Percentiles rank a stretch among this genome's conserved stretches.
Evolutionary conservation across 2,888 invertebrate species (phyloP).

Genomic region (Cryptocheilus praepositus): DNA sequence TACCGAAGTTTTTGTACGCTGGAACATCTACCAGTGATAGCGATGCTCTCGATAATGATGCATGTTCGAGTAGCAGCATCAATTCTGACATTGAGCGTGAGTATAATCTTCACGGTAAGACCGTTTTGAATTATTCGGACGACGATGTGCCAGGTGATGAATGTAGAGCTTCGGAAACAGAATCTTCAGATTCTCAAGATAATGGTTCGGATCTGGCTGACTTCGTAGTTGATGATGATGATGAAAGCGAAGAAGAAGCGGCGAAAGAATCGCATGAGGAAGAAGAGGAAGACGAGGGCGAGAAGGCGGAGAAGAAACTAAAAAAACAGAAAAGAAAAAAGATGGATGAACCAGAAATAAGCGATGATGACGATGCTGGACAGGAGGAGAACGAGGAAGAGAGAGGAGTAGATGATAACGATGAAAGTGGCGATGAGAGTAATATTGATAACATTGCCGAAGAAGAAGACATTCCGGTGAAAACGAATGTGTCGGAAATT

Average conservation of each 20-base stretch:
- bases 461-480: no score
- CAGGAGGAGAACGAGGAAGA: constrained; percentile 22
- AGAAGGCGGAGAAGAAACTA: constrained; percentile 34
- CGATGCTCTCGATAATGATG: constrained; percentile 21
- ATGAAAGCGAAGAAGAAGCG: constrained; percentile 46
- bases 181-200: constrained; percentile 61
- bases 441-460: no score
- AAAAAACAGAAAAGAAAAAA: no score
- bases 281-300: constrained; percentile 26
- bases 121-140: constrained; percentile 53
- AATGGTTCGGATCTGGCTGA: constrained; percentile 61
- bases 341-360: no score
- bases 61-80: constrained; percentile 38
- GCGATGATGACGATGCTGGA: no score
- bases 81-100: constrained; percentile 63
- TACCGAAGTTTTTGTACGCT: constrained; percentile 40
- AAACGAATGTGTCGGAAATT: no score
- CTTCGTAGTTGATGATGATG: constrained; percentile 63
- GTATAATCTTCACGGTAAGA: constrained; percentile 61
- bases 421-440: background rate
- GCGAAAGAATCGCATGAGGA: no score
- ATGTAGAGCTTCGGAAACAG: constrained; percentile 64
- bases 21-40: constrained; percentile 9
- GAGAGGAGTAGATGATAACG: no score
- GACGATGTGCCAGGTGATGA: constrained; percentile 65